Evolutionary conservation across 1,140 invertebrate species (phyloP), one percentile per base, ranked within the genome.

Genomic region (Ceratina australensis): DNA sequence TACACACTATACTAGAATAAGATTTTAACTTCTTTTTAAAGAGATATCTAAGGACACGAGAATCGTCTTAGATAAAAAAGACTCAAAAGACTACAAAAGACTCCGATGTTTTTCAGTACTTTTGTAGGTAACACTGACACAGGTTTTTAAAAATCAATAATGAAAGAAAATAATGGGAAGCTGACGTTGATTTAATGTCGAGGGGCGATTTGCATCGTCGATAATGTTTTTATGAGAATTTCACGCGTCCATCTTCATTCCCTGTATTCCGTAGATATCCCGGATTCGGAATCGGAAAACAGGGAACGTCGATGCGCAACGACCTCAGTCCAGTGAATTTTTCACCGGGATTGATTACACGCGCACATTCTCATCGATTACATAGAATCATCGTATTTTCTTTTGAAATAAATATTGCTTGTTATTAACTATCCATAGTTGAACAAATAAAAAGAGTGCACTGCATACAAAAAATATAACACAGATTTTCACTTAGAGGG

Each of bases 261-360:
- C 13, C 42, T 22, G 22, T 28, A 16, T 16, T 50, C 64, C 54
- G 54, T 28, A 80, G 74, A 83, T 83, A 82, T 65, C 75, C 68
- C 52, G 54, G 65, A 79, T 79, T 83, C 79, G 59, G 67, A 73
- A 60, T 33, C 65, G 79, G 79, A 82, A 82, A 83, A 82, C 82
- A 83, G 80, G 80, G 54, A 79, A 83, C 54, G 80, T 82, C 80
- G 81, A 79, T 82, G 71, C 47, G 7, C 79, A 79, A 20, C 47
- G 52, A 68, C 26, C 3, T 56, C 49, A 54, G 13, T 7, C 24
- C 33, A 54, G 13, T 20, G 16, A 49, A 24, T n/a, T 60, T 4
- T 57, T 20, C 33, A 20, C n/a, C 7, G 47, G 49, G 20, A 66
- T 60, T 42, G 33, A 42, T 24, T 57, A 68, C 42, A 56, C 28